Evolutionary conservation across 2,888 invertebrate species (phyloP), one percentile per base, ranked within the genome.

Genomic region (Hoplodrina blanda): DNA sequence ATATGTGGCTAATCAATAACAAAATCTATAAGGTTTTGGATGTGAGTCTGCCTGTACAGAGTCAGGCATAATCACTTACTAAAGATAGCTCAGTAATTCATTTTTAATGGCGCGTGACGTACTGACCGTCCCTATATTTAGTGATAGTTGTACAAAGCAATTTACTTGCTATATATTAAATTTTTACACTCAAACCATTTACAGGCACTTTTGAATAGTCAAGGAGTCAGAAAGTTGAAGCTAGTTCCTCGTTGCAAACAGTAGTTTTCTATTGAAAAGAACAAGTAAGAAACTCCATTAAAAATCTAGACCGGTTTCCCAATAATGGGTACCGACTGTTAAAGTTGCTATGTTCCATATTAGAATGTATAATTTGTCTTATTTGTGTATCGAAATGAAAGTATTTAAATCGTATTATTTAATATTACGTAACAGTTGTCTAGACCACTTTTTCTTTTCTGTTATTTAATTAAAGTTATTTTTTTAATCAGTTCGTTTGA

Each of bases 71-170:
- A 56, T 49, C 41, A 56, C 56, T 53, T 44, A 17, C 11, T 41
- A 13, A n/a, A n/a, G 20, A n/a, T 63, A 52, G 19, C 20, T 41
- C 63, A 49, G 54, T 66, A 62, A 80, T 76, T 59, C 17, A 54
- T 76, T 62, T 64, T 75, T 62, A 66, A 66, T 66, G 57, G 30
- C 17, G 41, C 19, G 37, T 50, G 65, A 33, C 50, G 33, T 46
- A 50, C n/a, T 59, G n/a, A n/a, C n/a, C n/a, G n/a, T n/a, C n/a
- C 8, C 57, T 25, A 20, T 41, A 11, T 72, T 73, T 41, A 30
- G 7, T 70, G 72, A 33, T 50, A 44, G 7, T 44, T 2, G 10
- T 41, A 41, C 41, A 78, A 50, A 60, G 30, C 20, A 15, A 55
- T 60, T 79, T 30, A 8, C 41, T 41, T 8, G 4, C 4, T 20